Percentiles rank a stretch among this genome's conserved stretches.
Evolutionary conservation across 2,888 invertebrate genomes (phyloP).

Genomic region (Drosophila prostipennis): DNA sequence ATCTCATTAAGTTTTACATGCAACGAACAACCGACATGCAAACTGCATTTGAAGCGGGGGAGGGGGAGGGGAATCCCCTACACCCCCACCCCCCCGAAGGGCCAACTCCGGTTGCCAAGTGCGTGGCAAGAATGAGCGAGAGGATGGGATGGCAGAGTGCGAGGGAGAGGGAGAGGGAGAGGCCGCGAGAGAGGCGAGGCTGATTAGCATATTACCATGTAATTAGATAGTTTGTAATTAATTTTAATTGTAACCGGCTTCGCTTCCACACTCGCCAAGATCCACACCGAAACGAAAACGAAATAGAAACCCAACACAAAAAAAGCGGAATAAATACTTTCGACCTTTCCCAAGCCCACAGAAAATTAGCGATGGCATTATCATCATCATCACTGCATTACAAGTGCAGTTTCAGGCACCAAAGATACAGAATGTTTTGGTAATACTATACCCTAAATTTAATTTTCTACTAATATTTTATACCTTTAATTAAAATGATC

Average conservation of each 20-base stretch:
- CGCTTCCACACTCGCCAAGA: conserved; percentile 8
- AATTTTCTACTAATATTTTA: no score
- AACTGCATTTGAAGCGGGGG: conserved; percentile 33
- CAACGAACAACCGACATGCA: conserved; percentile 48
- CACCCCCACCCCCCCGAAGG: background rate
- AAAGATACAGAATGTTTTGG: background rate
- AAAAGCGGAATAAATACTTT: conserved; percentile 11
- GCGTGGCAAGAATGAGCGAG: conserved; percentile 51
- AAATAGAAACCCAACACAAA: conserved; percentile 8
- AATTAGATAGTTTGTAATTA: conserved; percentile 78
- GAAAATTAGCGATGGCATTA: conserved; percentile 1
- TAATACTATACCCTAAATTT: background rate
- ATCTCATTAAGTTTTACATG: conserved; percentile 54
- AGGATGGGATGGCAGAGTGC: conserved; percentile 2
- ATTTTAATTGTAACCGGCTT: conserved; percentile 74
- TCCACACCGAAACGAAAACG: conserved; percentile 3
- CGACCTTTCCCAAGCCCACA: conserved; percentile 28
- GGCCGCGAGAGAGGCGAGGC: conserved; percentile 38
- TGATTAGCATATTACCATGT: conserved; percentile 80
- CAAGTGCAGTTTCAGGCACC: background rate
- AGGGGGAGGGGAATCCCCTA: background rate
- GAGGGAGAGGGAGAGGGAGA: background rate
- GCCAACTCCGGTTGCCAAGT: conserved; percentile 41
- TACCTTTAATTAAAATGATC: no score
- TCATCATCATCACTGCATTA: background rate